phyloP scores from a whole-genome alignment of 2,113 vertebrate genomes.

The Microcebus griseorufus region DNA sequence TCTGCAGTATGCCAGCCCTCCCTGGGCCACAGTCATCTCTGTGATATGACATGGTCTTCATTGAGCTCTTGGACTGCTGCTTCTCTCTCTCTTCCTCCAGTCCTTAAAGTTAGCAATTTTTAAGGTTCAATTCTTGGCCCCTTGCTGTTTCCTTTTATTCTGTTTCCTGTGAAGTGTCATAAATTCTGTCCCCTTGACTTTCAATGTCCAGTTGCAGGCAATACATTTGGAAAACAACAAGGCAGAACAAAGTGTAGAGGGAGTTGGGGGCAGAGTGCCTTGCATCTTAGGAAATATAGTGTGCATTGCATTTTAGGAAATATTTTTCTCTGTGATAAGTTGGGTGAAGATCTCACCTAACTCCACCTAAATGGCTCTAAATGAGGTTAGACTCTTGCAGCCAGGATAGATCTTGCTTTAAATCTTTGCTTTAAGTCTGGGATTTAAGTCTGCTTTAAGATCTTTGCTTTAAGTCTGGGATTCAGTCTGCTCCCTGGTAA shows the following conservation, averaged over 20 bases:
- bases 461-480: not conserved
- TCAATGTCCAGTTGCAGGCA: not conserved
- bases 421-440: not conserved
- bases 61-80: fast-evolving
- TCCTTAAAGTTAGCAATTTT: not conserved
- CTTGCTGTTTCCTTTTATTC: conserved; percentile 10
- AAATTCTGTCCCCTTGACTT: not conserved
- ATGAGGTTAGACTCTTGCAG: not conserved
- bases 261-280: too few species aligned
- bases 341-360: not conserved
- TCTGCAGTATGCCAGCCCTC: not conserved
- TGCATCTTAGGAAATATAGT: not conserved
- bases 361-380: not conserved
- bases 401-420: not conserved
- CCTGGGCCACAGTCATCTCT: not conserved
- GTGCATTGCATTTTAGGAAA: not conserved
- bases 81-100: not conserved
- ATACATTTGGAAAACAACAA: not conserved
- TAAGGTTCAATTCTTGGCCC: not conserved
- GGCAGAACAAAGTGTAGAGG: not conserved
- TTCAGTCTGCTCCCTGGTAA: not conserved
- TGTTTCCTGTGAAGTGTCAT: not conserved
- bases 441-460: not conserved
- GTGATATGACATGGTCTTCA: not conserved
- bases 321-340: not conserved